Conservation (phyloP, 2,888 invertebrate genomes). For the Agrochola macilenta region DNA sequence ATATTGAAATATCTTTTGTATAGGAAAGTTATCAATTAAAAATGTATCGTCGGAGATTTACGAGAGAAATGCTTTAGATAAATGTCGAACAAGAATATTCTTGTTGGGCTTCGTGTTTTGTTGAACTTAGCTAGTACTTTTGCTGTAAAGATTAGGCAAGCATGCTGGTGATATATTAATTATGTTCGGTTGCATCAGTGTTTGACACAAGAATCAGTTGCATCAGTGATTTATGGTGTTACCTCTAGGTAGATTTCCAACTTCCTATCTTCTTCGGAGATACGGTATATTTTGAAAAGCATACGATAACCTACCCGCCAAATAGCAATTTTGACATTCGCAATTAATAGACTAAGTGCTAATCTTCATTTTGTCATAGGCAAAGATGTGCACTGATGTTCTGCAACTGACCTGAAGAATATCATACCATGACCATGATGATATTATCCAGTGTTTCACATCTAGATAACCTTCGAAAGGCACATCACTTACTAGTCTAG, state of each 20-base stretch:
- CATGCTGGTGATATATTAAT: slow-evolving; percentile 7
- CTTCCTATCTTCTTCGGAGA: background rate
- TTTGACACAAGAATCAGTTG: background rate
- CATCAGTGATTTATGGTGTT: background rate
- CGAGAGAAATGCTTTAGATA: slow-evolving; percentile 56
- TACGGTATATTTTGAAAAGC: background rate
- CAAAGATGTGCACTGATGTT: too few species aligned
- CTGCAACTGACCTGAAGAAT: too few species aligned
- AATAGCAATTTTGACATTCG: background rate
- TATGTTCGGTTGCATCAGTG: background rate
- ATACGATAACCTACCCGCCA: background rate
- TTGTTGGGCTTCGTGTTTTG: slow-evolving; percentile 39
- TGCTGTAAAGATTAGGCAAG: slow-evolving; percentile 27
- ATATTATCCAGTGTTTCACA: too few species aligned
- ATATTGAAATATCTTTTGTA: slow-evolving; percentile 61
- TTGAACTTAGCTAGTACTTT: slow-evolving; percentile 27
- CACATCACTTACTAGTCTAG: background rate
- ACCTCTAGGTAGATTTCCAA: background rate
- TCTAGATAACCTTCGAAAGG: too few species aligned
- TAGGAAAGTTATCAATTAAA: slow-evolving; percentile 65
- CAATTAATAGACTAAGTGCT: too few species aligned
- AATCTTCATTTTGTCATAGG: too few species aligned
- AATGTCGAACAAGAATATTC: slow-evolving; percentile 44
- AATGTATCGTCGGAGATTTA: slow-evolving; percentile 60
- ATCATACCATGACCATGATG: too few species aligned